Evolutionary conservation across 2,797 vertebrate species (phyloP).

Genomic region (Syndactyla subalaris): DNA sequence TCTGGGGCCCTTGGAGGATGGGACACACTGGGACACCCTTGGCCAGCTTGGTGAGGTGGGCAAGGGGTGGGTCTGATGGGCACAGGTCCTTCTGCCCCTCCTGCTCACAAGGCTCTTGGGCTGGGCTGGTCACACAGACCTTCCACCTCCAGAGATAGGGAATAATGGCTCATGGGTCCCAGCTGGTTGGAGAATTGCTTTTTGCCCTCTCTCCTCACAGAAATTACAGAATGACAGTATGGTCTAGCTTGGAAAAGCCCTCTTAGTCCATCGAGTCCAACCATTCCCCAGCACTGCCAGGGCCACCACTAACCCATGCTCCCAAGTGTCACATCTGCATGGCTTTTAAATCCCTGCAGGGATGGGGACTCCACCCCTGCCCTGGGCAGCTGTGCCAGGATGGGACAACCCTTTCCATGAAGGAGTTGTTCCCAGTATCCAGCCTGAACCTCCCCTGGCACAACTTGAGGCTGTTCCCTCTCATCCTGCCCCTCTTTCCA

Average conservation of each 20-base stretch:
- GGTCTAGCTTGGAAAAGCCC: neutral
- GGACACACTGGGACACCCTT: rapidly evolving
- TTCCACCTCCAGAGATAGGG: no score
- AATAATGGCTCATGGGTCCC: rapidly evolving
- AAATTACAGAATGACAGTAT: neutral
- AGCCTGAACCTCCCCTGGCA: no score
- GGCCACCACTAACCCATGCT: neutral
- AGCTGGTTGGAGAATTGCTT: no score
- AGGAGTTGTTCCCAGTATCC: neutral
- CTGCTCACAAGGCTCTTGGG: rapidly evolving
- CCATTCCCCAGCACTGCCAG: neutral
- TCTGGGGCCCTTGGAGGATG: rapidly evolving
- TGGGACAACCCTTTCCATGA: neutral
- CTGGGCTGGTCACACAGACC: rapidly evolving
- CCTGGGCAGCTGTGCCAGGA: neutral
- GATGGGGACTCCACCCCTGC: neutral
- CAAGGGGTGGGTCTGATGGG: rapidly evolving
- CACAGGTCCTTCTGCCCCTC: rapidly evolving
- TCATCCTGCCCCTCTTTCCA: neutral
- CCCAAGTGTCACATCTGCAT: rapidly evolving
- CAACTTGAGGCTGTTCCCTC: neutral
- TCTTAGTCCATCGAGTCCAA: neutral
- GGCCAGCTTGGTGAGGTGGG: rapidly evolving
- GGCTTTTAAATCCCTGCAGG: neutral
- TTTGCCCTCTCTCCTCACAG: no score